Conservation (phyloP, 2,113 vertebrate species). For the Felis chaus region DNA sequence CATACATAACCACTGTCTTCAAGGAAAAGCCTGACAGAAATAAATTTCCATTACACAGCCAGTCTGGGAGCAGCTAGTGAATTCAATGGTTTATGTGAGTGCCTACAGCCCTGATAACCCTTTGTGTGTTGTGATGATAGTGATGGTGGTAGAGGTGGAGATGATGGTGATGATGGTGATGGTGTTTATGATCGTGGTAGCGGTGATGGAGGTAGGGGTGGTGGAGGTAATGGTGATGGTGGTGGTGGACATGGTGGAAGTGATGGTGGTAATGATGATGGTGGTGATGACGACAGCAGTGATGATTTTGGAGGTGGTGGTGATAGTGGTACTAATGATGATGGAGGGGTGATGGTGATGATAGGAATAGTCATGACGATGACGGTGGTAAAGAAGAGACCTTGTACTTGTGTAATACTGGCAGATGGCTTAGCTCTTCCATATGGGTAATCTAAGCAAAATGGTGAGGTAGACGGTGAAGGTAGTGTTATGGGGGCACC, state of each 20-base stretch:
- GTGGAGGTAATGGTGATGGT: neutral
- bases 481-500: neutral
- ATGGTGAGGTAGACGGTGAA: neutral
- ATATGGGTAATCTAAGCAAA: neutral
- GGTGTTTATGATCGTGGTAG: neutral
- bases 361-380: no score
- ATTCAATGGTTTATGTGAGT: neutral
- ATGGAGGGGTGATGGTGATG: neutral
- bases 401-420: neutral
- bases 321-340: neutral
- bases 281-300: no score
- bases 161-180: no score
- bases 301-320: neutral
- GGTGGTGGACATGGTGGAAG: no score
- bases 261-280: no score
- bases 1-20: neutral
- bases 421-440: neutral
- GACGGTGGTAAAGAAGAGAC: neutral
- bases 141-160: neutral
- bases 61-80: neutral
- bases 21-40: neutral
- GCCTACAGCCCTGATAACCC: neutral
- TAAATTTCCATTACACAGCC: neutral
- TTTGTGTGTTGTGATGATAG: neutral
- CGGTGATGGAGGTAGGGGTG: no score